Base-by-base conservation (phyloP, 2,113 vertebrate genomes). In the Takifugu bimaculatus region DNA sequence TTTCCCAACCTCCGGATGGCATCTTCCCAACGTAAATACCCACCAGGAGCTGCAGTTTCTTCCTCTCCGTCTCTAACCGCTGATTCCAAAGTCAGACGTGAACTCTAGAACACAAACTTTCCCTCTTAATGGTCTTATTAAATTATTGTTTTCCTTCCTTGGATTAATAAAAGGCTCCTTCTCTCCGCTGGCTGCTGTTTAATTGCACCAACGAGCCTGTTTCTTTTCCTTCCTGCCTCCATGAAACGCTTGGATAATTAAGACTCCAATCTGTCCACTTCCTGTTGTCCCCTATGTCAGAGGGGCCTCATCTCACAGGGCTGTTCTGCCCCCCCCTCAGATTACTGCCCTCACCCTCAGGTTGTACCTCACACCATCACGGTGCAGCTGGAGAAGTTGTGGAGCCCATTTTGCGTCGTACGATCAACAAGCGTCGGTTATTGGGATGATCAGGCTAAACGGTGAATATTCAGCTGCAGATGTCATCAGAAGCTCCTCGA, bases 241-340 rank as follows among this genome's bases (percentile, higher is more conserved):
- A 13, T 70, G 42, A 70, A 70, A 62, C 54, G 51, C 6, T 78
- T 71, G 63, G 72, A 58, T 75, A 75, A 79, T 79, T 74, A 81
- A 65, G 56, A 64, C 60, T 81, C 63, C 74, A 69, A 68, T 83
- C 68, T 75, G 81, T 76, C 67, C 63, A 39, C 64, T 27, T 70
- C 48, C 58, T 57, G 12, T 35, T 28, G 48, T 13, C 50, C 67
- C 57, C 56, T 83, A 59, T 68, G 66, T 72, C 48, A 15, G 50
- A 72, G 51, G 12, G 4, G 44, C 44, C 60, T 57, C 57, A 27
- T 61, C 43, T 53, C 15, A 26, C 59, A 32, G 13, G 44, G 56
- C 47, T 53, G 35, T 26, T 57, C 57, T 47, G 57, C 20, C 61
- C 45, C 20, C 20, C 20, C 20, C 20, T 1, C 20, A 20, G 20